These are phyloP conservation scores for Tupaia tana DNA, from an alignment of 2,113 vertebrate genomes.

Conservation along the genomic window DNA sequence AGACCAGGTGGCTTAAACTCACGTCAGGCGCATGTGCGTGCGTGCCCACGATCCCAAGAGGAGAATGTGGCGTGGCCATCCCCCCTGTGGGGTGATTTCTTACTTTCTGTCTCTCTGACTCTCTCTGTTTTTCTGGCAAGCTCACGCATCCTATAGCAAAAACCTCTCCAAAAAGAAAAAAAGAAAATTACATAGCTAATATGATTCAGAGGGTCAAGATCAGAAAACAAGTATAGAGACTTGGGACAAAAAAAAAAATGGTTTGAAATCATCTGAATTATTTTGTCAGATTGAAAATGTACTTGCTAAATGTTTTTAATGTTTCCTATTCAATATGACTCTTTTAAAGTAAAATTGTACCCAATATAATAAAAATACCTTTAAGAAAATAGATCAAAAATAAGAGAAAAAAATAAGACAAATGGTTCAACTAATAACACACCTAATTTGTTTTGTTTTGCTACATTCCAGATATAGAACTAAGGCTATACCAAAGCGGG, in stretches of 20 bases:
- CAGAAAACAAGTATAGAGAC: slow-evolving; percentile 31
- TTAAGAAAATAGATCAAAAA: slow-evolving; percentile 59
- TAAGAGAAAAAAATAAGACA: not conserved
- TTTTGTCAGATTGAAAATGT: slow-evolving; percentile 51
- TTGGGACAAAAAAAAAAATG: slow-evolving; percentile 52
- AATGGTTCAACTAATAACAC: not conserved
- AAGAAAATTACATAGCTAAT: not conserved
- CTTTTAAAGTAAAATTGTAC: slow-evolving; percentile 56
- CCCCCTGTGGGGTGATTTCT: too few species aligned
- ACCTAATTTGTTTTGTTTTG: not conserved
- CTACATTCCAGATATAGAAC: slow-evolving; percentile 39
- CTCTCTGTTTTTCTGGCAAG: too few species aligned
- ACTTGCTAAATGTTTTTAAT: slow-evolving; percentile 20
- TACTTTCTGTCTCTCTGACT: too few species aligned
- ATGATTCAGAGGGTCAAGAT: slow-evolving; percentile 3
- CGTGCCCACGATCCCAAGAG: too few species aligned
- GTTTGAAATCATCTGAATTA: slow-evolving; percentile 34
- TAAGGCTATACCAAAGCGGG: not conserved
- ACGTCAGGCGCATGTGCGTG: too few species aligned
- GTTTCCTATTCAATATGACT: slow-evolving; percentile 33
- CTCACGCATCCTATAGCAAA: too few species aligned
- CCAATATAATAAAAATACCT: not conserved
- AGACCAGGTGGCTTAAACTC: too few species aligned
- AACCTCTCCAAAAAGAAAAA: too few species aligned
- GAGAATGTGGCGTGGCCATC: too few species aligned